Evolutionary conservation across 1,140 invertebrate species (phyloP).

Genomic region (Oryzaephilus surinamensis): DNA sequence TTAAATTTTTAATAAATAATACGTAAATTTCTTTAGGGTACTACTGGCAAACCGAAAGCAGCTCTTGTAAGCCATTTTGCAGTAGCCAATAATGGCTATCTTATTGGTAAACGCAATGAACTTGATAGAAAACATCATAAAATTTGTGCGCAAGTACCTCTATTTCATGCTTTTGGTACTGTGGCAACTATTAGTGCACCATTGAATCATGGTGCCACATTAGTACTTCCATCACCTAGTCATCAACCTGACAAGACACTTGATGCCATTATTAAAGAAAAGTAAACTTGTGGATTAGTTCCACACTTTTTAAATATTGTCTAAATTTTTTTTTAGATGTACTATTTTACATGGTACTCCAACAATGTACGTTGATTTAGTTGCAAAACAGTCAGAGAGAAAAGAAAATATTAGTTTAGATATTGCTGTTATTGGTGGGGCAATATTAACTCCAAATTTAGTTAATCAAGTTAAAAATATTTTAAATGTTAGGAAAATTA

Average conservation of each 20-base stretch:
- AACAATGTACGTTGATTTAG: constrained; percentile 90
- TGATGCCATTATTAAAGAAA: constrained; percentile 56
- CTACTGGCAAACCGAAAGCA: constrained; percentile 83
- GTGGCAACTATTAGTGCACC: constrained; percentile 53
- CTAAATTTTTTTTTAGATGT: constrained; percentile 46
- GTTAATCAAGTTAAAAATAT: constrained; percentile 45
- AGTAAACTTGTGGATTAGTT: constrained; percentile 45
- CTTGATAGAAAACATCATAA: constrained; percentile 42
- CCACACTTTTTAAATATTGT: background rate
- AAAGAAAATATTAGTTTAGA: constrained; percentile 39
- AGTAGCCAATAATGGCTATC: constrained; percentile 76
- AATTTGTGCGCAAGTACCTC: constrained; percentile 72
- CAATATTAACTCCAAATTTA: constrained; percentile 62
- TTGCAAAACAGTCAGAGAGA: constrained; percentile 43
- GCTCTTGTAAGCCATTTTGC: constrained; percentile 71
- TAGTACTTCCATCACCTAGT: constrained; percentile 56
- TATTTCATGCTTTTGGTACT: constrained; percentile 88
- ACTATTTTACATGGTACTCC: constrained; percentile 81
- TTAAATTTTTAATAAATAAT: constrained; percentile 6
- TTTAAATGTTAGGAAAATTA: constrained; percentile 28
- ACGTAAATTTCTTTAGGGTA: constrained; percentile 45
- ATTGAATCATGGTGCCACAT: constrained; percentile 53
- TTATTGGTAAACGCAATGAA: constrained; percentile 49
- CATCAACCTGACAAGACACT: constrained; percentile 61
- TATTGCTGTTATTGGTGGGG: constrained; percentile 62